Conservation (phyloP, 2,888 invertebrate genomes). For the Hymenopus coronatus region DNA sequence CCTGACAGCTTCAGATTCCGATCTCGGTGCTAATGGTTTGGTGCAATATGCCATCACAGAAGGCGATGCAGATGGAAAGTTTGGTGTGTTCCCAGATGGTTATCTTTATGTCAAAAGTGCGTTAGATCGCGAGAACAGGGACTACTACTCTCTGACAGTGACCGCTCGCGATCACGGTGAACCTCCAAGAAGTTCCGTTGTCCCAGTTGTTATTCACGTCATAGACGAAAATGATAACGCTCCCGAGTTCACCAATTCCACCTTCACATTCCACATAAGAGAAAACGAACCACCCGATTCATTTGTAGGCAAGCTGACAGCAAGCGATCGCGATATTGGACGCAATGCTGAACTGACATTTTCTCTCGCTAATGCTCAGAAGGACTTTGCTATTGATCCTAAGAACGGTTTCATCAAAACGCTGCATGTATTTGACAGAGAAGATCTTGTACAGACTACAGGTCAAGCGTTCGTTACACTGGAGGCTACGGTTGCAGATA, state of each 20-base stretch:
- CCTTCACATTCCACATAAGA: slow-evolving; percentile 84
- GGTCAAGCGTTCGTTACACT: slow-evolving; percentile 78
- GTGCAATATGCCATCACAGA: slow-evolving; percentile 80
- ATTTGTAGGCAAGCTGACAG: slow-evolving; percentile 88
- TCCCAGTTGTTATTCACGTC: slow-evolving; percentile 88
- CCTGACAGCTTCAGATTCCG: slow-evolving; percentile 84
- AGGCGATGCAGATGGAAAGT: slow-evolving; percentile 81
- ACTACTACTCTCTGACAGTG: slow-evolving; percentile 87
- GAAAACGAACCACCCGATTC: slow-evolving; percentile 87
- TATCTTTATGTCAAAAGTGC: slow-evolving; percentile 81
- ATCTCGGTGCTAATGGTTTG: slow-evolving; percentile 76
- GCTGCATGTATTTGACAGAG: slow-evolving; percentile 82
- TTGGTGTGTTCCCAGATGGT: slow-evolving; percentile 95
- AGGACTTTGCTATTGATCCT: slow-evolving; percentile 83
- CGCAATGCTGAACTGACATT: slow-evolving; percentile 88
- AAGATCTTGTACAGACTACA: slow-evolving; percentile 72
- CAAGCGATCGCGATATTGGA: slow-evolving; percentile 86
- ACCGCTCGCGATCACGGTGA: slow-evolving; percentile 77
- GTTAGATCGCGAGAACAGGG: slow-evolving; percentile 85
- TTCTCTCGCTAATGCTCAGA: slow-evolving; percentile 69
- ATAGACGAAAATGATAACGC: slow-evolving; percentile 96
- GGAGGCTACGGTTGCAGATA: slow-evolving; percentile 84
- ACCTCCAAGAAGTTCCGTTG: slow-evolving; percentile 76
- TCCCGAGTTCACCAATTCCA: slow-evolving; percentile 86
- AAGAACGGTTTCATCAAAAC: slow-evolving; percentile 90